Percentiles rank a stretch among this genome's conserved stretches.
Evolutionary conservation across 2,113 vertebrate species (phyloP).

Genomic region (Neopipo cinnamomea): DNA sequence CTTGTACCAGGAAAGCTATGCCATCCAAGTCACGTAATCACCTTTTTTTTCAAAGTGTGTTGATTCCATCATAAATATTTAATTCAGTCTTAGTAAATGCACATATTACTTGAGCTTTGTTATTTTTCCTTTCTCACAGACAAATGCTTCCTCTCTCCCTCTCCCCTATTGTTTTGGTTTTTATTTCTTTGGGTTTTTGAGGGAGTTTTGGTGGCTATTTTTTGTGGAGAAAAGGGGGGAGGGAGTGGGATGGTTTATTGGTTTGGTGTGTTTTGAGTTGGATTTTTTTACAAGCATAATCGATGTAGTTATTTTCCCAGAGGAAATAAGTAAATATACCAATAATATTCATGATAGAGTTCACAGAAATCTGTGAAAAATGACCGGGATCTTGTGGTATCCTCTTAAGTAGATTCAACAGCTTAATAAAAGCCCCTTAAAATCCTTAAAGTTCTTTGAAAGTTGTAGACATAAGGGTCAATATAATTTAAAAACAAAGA

Average conservation of each 20-base stretch:
- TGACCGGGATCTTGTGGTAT: not conserved
- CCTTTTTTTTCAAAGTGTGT: not conserved
- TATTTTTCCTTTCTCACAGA: not conserved
- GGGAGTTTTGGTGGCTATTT: accelerated
- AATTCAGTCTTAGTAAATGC: not conserved
- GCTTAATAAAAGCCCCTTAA: not conserved
- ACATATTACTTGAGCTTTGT: not conserved
- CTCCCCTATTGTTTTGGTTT: not conserved
- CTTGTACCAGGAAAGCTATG: conserved; percentile 1
- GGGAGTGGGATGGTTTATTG: not conserved
- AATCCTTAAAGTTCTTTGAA: not conserved
- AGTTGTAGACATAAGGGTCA: accelerated
- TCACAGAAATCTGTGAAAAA: not conserved
- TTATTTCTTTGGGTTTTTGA: not conserved
- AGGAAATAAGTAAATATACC: not conserved
- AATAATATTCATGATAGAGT: not conserved
- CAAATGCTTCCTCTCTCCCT: not conserved
- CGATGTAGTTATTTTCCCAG: not conserved
- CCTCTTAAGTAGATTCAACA: not conserved
- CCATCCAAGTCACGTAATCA: conserved; percentile 9
- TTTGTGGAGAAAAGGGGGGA: accelerated
- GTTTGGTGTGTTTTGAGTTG: not conserved
- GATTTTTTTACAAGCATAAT: not conserved
- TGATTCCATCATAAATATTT: conserved; percentile 48
- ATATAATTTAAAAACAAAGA: not conserved